Evolutionary conservation across 2,888 invertebrate species (phyloP), one percentile per base, ranked within the genome.

Genomic region (Pollenia amentaria): DNA sequence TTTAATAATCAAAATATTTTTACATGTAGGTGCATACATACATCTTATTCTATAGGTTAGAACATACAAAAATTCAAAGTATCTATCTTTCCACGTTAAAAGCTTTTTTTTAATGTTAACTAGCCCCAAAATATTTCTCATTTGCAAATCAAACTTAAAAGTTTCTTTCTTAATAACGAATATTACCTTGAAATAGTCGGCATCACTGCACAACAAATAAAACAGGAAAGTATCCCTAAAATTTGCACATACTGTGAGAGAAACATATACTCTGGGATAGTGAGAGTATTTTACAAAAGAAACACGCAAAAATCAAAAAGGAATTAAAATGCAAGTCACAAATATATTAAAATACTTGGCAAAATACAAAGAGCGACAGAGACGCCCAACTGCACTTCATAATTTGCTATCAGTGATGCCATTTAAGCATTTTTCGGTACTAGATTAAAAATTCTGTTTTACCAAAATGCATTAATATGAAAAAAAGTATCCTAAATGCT

Each of bases 241-340:
- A 51, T 44, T 38, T 21, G n/a, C 42, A 46, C 18, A 64, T 14
- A 48, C 29, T 38, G 11, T 10, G 69, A 69, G 76, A 67, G 51
- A 38, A 42, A 67, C 14, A 67, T 11, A 57, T 18, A 57, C 46
- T 67, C 14, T n/a, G 9, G 44, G 29, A 6, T 18, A 55, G 38
- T 38, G 64, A 73, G 73, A 67, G 55, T 42, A 70, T 42, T 42
- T 51, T 46, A 3, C 38, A 44, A 57, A 18, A 38, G 42, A 62
- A 44, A 51, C 44, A 40, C 57, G 72, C 44, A 65, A 67, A 14
- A 76, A 46, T 18, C 21, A 51, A 3, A 44, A 64, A 72, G 53
- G 29, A 76, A 70, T 72, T 75, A 18, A 86, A 79, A 83, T 83
- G 83, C 83, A 86, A 75, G 64, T 83, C 75, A 78, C 51, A 82